Base-by-base conservation (phyloP, 2,888 invertebrate species). In the Metalampra italica region DNA sequence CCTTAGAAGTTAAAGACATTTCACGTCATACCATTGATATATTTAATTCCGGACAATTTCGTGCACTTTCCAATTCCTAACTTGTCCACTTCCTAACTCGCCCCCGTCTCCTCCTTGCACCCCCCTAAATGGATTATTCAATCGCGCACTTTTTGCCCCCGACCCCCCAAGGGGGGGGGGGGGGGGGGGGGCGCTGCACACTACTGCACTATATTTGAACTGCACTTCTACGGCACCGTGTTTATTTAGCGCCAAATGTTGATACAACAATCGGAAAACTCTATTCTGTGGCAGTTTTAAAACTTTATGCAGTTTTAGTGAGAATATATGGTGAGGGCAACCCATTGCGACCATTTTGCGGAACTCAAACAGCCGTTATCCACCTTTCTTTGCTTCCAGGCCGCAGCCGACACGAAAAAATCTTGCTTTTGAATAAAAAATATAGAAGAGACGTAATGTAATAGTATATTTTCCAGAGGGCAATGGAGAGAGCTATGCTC, bases 121-220 rank as follows among this genome's bases (percentile, higher is more conserved):
- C 46, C 43, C 50, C 52, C 53, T 59, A 74, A 75, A 79, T 75
- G 74, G 73, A 78, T 81, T 78, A 80, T 82, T 80, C 78, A 79
- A 78, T 80, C 69, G 64, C 62, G 68, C 71, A 74, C 65, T 78
- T n/a, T n/a, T n/a, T n/a, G n/a, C n/a, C 74, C 78, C 75, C 68
- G 57, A 64, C 51, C 55, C 50, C 50, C 61, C 50, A 5, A 5
- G 8, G 7, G 5, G 30, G 7, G 30, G 7, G 7, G 8, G 30
- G 5, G 30, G 30, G 8, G 30, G 7, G 30, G 30, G 7, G 30
- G 30, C 30, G 30, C 7, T 8, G 64, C 62, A 68, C 71, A 74
- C 65, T 78, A 59, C 56, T 59, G 49, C 48, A 51, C 59, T 59
- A 61, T 62, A 56, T 68, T 68, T 62, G 64, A 58, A 59, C 58